Conservation (phyloP, 2,888 invertebrate genomes). For the Colostygia pectinataria region DNA sequence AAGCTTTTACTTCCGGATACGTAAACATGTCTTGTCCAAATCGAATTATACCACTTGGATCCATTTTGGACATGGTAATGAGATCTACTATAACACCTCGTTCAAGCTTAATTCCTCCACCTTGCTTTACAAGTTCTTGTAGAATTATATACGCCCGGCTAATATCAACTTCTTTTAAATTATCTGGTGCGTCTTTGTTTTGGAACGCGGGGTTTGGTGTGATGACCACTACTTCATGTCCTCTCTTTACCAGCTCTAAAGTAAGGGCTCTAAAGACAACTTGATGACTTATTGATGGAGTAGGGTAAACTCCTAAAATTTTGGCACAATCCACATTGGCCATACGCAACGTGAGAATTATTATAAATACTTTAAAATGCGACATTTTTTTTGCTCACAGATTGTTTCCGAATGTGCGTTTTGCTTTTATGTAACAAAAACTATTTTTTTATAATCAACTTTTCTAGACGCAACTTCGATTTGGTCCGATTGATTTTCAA, state of each 20-base stretch:
- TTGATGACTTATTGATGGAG: constrained; percentile 64
- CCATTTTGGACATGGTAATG: neutral
- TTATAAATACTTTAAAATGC: neutral
- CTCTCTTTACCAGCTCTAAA: constrained; percentile 52
- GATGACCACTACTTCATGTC: constrained; percentile 60
- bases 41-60: constrained; percentile 5
- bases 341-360: neutral
- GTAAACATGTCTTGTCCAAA: constrained; percentile 21
- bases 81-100: constrained; percentile 31
- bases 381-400: neutral
- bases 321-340: constrained; percentile 35
- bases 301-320: constrained; percentile 55
- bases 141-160: constrained; percentile 32
- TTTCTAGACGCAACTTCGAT: no score
- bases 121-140: neutral
- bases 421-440: no score
- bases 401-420: no score
- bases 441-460: no score
- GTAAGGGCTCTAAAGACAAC: constrained; percentile 51
- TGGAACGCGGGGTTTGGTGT: constrained; percentile 52
- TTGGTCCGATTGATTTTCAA: neutral
- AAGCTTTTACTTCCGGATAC: constrained; percentile 26
- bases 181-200: constrained; percentile 34
- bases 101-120: constrained; percentile 6
- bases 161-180: constrained; percentile 56